Percentiles rank a stretch among this genome's conserved stretches.
Evolutionary conservation across 2,113 vertebrate species (phyloP).

Genomic region (Meles meles): DNA sequence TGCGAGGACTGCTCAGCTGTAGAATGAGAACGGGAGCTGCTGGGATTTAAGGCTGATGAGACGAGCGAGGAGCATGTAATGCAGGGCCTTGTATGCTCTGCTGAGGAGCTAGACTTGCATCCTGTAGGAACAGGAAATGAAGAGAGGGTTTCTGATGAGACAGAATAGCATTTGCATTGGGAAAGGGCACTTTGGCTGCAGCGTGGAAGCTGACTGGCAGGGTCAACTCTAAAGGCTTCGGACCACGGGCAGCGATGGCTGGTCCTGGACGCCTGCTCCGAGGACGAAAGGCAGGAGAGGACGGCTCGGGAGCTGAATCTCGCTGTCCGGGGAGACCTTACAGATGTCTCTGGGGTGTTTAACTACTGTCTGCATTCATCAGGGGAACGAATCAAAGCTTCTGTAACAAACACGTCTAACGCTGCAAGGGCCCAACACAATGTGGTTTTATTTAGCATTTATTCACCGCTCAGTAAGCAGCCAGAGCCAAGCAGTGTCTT

Average conservation of each 20-base stretch:
- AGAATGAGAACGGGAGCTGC: no score
- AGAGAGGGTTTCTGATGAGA: not conserved
- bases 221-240: not conserved
- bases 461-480: not conserved
- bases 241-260: not conserved
- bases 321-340: accelerated
- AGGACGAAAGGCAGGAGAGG: not conserved
- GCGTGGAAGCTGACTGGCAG: not conserved
- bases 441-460: not conserved
- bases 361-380: not conserved
- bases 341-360: not conserved
- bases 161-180: not conserved
- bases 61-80: not conserved
- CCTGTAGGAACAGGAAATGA: not conserved
- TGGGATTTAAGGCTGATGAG: not conserved
- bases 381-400: not conserved
- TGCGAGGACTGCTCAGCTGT: no score
- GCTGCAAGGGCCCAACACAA: no score
- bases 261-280: accelerated
- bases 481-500: not conserved
- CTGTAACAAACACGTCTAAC: not conserved
- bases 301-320: not conserved
- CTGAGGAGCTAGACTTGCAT: not conserved
- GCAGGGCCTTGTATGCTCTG: not conserved
- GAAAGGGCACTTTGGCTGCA: not conserved